Evolutionary conservation across 2,888 invertebrate species (phyloP).

Genomic region (Athalia cordata): DNA sequence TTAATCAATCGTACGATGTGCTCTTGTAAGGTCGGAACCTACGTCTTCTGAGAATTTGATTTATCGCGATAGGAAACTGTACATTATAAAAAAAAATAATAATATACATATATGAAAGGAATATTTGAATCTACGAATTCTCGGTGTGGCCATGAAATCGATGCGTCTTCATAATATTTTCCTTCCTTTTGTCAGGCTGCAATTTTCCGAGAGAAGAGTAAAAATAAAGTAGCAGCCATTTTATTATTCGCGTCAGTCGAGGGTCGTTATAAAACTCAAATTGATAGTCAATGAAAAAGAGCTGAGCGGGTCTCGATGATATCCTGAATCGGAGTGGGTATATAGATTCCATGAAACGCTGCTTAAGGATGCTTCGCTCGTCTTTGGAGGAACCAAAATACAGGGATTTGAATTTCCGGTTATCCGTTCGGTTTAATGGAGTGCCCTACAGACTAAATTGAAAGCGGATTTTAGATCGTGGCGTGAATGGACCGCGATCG

Average conservation of each 20-base stretch:
- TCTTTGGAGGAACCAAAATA: slow-evolving; percentile 6
- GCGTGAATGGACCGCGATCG: not conserved
- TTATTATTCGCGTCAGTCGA: not conserved
- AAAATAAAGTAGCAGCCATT: not conserved
- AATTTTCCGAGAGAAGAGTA: not conserved
- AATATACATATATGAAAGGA: too few relatives aligned
- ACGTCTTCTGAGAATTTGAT: too few relatives aligned
- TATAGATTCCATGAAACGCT: slow-evolving; percentile 1
- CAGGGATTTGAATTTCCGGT: slow-evolving; percentile 23
- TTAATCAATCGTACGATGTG: not conserved
- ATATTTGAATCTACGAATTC: not conserved
- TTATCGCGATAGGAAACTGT: too few relatives aligned
- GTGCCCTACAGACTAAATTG: slow-evolving; percentile 19
- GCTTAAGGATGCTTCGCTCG: slow-evolving; percentile 15
- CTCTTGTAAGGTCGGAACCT: not conserved
- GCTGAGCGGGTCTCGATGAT: not conserved
- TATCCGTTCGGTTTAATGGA: slow-evolving; percentile 12
- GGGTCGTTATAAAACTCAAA: not conserved
- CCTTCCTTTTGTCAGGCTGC: not conserved
- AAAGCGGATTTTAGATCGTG: slow-evolving; percentile 18
- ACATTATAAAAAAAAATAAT: too few relatives aligned
- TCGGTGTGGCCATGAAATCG: not conserved
- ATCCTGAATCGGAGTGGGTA: not conserved
- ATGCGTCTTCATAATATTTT: not conserved
- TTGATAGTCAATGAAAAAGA: slow-evolving; percentile 14